These are phyloP conservation scores for Alethe diademata DNA, from an alignment of 2,113 vertebrate species.

Conservation along the genomic window DNA sequence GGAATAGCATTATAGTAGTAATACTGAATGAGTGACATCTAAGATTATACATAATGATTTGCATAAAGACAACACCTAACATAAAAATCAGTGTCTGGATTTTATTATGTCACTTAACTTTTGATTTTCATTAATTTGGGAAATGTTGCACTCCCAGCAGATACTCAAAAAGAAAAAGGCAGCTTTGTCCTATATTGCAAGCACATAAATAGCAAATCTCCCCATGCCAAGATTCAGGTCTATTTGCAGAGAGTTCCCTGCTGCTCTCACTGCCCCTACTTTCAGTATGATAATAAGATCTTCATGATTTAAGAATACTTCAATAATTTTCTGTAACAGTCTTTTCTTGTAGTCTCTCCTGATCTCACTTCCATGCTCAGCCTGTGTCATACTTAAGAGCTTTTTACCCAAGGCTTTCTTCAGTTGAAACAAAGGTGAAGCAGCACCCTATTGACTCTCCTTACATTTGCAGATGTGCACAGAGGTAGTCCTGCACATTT, in stretches of 20 bases:
- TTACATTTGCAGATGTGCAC: background rate
- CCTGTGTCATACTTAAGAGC: background rate
- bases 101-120: slow-evolving; percentile 22
- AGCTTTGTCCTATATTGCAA: background rate
- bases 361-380: background rate
- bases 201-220: background rate
- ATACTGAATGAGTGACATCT: slow-evolving; percentile 15
- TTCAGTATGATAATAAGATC: background rate
- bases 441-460: background rate
- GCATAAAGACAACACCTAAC: slow-evolving; percentile 22
- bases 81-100: slow-evolving; percentile 41
- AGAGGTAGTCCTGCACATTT: background rate
- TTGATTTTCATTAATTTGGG: slow-evolving; percentile 3
- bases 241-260: background rate
- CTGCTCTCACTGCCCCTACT: background rate
- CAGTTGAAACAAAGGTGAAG: background rate
- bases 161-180: background rate
- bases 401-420: background rate
- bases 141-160: background rate
- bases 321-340: background rate
- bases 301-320: background rate
- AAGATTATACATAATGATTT: slow-evolving; percentile 15
- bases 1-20: background rate
- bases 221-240: background rate
- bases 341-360: background rate